phyloP scores from a whole-genome alignment of 2,797 vertebrate species.

The Columba guinea region DNA sequence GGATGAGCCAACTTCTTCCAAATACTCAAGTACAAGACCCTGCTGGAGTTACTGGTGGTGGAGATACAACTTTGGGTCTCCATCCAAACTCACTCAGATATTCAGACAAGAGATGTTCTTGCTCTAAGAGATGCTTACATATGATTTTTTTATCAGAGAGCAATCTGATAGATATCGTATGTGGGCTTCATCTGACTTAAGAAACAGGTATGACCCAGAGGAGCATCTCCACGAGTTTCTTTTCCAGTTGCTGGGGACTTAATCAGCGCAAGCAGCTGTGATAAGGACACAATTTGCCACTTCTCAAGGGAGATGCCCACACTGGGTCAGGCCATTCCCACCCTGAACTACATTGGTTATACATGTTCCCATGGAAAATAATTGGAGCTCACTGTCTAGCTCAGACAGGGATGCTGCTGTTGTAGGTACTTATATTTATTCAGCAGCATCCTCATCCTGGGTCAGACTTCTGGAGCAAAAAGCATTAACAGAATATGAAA shows the following conservation, averaged over 20 bases:
- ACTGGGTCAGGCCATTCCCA: neutral
- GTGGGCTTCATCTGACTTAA: neutral
- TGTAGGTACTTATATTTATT: neutral
- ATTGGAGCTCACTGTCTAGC: neutral
- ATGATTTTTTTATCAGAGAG: neutral
- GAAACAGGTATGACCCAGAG: neutral
- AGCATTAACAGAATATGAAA: neutral
- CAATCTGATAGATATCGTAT: neutral
- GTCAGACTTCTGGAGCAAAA: neutral
- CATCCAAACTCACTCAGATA: neutral
- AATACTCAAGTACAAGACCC: neutral
- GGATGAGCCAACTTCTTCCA: neutral
- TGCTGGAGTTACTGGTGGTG: neutral
- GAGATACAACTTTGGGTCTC: neutral
- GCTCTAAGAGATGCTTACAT: neutral
- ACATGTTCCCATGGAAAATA: neutral
- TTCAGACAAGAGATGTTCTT: neutral
- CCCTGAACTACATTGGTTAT: neutral
- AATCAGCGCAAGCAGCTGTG: rapidly evolving
- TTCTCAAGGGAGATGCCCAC: neutral
- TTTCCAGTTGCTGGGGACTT: rapidly evolving
- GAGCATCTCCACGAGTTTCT: neutral
- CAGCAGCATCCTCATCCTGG: neutral
- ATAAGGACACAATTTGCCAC: neutral
- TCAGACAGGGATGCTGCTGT: neutral